Base-by-base conservation (phyloP, 2,797 vertebrate species). In the Dipus sagitta region DNA sequence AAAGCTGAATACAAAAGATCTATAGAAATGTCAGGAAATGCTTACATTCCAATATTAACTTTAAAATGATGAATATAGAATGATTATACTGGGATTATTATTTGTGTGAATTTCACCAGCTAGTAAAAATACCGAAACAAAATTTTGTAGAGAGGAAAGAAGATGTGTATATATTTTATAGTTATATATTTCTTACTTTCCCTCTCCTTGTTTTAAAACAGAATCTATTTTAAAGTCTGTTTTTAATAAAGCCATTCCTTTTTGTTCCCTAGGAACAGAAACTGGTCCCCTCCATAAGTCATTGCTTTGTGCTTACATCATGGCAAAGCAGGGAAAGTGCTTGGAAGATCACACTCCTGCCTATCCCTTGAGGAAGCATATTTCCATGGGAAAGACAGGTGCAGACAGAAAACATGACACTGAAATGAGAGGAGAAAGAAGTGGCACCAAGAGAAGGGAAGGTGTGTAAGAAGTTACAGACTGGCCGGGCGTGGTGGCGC, bases 61-160 rank as follows among this genome's bases (percentile, higher is more conserved):
- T 54, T 81, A 38, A 86, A 75, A 87, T 85, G 74, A 89, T 64
- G 84, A 85, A 83, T 88, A 32, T 23, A 47, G 54, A 95, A 82
- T n/a, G 54, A 86, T 92, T 34, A 34, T 9, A 1, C 18, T 38
- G 52, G 78, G 28, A 58, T 81, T 52, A 52, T 77, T 85, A n/a
- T 79, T 86, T 34, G 34, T 34, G 71, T 89, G 81, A 86, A 90
- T 91, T 81, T 88, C 42, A 75, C 65, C 60, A 78, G 60, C 74
- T 82, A 42, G 17, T 92, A 38, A 82, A 84, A 85, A 82, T 34
- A 72, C 30, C 26, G 30, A 58, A 64, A 92, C 47, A 9, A 85
- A 85, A 79, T n/a, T 38, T 58, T 4, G 2, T 14, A 60, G 74
- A 90, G 88, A 95, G 60, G 71, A 90, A 90, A 52, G 75, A 78